These are phyloP conservation scores for Cryptophagus acutangulus DNA, from an alignment of 2,888 invertebrate species.

Conservation along the genomic window DNA sequence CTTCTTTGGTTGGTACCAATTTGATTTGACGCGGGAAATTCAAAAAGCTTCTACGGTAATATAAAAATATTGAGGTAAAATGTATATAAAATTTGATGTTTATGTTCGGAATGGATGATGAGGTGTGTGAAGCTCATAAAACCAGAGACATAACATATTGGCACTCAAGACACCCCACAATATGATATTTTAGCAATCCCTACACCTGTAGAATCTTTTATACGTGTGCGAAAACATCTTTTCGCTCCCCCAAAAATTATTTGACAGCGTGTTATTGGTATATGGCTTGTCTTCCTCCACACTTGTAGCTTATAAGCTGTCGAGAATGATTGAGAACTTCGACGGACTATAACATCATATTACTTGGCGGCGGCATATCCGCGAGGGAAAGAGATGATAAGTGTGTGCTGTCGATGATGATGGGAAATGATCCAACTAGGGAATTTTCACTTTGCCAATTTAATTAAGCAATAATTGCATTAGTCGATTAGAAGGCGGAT, in stretches of 20 bases:
- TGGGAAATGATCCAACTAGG: too few species aligned
- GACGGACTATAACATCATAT: slow-evolving; percentile 50
- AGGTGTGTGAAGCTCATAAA: slow-evolving; percentile 42
- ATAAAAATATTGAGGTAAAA: too few species aligned
- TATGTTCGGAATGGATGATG: too few species aligned
- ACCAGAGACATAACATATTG: slow-evolving; percentile 41
- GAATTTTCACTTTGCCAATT: neutral
- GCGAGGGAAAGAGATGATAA: neutral
- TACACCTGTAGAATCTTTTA: slow-evolving; percentile 41
- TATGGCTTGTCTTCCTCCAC: slow-evolving; percentile 12
- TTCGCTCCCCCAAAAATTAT: neutral
- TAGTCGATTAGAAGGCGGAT: too few species aligned
- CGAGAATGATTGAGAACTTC: slow-evolving; percentile 46
- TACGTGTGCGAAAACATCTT: slow-evolving; percentile 6
- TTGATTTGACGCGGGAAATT: too few species aligned
- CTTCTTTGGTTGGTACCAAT: too few species aligned
- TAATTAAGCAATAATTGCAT: neutral
- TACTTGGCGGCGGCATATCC: slow-evolving; percentile 41
- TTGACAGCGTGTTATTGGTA: slow-evolving; percentile 3
- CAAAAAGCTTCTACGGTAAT: too few species aligned
- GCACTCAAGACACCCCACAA: slow-evolving; percentile 41
- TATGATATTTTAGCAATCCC: slow-evolving; percentile 45
- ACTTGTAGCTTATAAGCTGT: slow-evolving; percentile 32
- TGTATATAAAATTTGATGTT: too few species aligned
- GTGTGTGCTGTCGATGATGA: neutral